Base-by-base conservation (phyloP, 2,797 vertebrate species). In the Lateolabrax maculatus region DNA sequence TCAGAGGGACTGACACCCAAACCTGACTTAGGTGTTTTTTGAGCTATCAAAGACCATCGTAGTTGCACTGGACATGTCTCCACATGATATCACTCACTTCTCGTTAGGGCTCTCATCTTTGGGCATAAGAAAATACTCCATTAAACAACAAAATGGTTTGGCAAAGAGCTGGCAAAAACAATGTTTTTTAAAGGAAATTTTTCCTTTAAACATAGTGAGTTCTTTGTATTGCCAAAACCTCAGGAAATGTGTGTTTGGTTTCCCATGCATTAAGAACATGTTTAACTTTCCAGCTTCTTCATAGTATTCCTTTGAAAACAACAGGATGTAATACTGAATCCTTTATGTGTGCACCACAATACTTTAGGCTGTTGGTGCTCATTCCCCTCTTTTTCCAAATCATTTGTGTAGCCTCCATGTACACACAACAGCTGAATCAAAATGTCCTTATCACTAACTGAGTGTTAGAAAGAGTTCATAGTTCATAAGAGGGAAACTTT, bases 161-260 rank as follows among this genome's bases (percentile, higher is more conserved):
- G n/a, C 53, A 46, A 43, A 62, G 16, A 60, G 46, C 29, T 61
- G 57, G 65, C 12, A 25, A 65, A 48, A 67, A 44, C 23, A 51
- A 65, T 51, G 51, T 34, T 62, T 63, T 61, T 63, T 21, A 64
- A 64, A 73, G 65, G 44, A 3, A 19, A 71, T 70, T 84, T 83
- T 83, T 75, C 71, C 79, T 71, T 79, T 68, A 66, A 70, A 84
- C 51, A 79, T 31, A 44, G 36, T 18, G 61, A 80, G 21, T 46
- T 68, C 71, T 79, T 78, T 81, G 77, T 81, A 29, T 41, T 19
- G 73, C 66, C 71, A 66, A 89, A 84, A 88, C 83, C 80, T 85
- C 80, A 72, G 65, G 51, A 86, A 90, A 90, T 83, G 53, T 79
- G 58, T 51, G 70, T 85, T 84, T 87, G 84, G 80, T 90, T 91